phyloP scores from a whole-genome alignment of 2,888 invertebrate species.

The Drosophila prolongata region DNA sequence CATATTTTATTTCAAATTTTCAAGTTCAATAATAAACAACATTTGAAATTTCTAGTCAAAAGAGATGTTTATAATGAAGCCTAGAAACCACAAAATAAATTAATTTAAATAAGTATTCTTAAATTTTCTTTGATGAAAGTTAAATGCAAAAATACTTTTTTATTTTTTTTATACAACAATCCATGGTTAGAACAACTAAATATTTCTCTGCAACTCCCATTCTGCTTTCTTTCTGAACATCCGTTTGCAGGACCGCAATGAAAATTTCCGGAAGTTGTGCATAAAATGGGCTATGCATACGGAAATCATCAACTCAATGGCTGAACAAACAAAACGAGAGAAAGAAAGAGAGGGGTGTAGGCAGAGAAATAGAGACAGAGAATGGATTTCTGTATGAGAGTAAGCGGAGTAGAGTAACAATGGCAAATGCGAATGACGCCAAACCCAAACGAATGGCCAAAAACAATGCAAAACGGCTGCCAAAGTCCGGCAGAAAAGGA shows the following conservation, averaged over 20 bases:
- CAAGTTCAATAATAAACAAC: too few species aligned
- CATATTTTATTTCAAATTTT: too few species aligned
- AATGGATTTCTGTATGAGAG: conserved; percentile 10
- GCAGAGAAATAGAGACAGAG: neutral
- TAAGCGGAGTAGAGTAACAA: conserved; percentile 56
- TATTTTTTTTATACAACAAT: neutral
- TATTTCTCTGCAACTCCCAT: conserved; percentile 16
- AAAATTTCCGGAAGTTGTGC: conserved; percentile 82
- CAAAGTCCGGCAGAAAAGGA: conserved; percentile 72
- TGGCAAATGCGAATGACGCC: conserved; percentile 56
- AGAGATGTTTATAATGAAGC: too few species aligned
- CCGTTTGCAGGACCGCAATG: conserved; percentile 78
- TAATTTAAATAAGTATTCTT: too few species aligned
- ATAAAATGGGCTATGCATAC: conserved; percentile 83
- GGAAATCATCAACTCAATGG: conserved; percentile 83
- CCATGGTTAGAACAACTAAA: conserved; percentile 9
- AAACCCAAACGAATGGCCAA: conserved; percentile 62
- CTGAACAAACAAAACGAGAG: conserved; percentile 64
- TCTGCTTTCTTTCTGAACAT: conserved; percentile 40
- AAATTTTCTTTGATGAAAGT: too few species aligned
- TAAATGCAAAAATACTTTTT: too few species aligned
- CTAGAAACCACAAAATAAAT: too few species aligned
- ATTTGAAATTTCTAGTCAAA: too few species aligned
- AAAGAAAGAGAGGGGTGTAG: conserved; percentile 12
- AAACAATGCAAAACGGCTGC: conserved; percentile 78